Conservation (phyloP, 1,140 invertebrate species). For the Dinoponera quadriceps region DNA sequence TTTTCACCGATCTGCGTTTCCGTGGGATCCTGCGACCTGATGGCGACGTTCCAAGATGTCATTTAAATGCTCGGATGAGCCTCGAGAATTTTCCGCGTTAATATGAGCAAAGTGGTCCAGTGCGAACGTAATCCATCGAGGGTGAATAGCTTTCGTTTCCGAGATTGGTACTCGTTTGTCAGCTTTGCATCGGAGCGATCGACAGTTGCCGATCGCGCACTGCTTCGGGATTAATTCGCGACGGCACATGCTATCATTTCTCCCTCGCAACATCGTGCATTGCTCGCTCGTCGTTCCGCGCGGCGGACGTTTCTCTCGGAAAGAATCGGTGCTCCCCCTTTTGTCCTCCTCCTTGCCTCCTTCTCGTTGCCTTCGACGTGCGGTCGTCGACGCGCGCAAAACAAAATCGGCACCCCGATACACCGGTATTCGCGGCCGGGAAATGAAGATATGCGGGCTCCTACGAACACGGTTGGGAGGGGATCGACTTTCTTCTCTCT, state of each 20-base stretch:
- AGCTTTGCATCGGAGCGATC: background rate
- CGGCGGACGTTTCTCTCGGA: slow-evolving; percentile 24
- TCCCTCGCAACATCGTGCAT: background rate
- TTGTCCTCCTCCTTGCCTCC: slow-evolving; percentile 27
- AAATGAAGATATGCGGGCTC: slow-evolving; percentile 66
- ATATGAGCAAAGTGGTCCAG: no score
- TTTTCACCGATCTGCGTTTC: background rate
- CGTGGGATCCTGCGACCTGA: background rate
- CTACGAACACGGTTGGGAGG: slow-evolving; percentile 62
- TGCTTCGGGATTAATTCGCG: background rate
- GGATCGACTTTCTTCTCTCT: slow-evolving; percentile 58
- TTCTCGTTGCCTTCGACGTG: slow-evolving; percentile 64
- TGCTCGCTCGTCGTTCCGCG: slow-evolving; percentile 27
- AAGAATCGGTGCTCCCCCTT: slow-evolving; percentile 33
- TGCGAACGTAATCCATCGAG: no score
- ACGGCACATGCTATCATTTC: background rate
- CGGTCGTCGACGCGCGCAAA: slow-evolving; percentile 58
- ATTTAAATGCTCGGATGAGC: background rate
- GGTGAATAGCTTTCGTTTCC: no score
- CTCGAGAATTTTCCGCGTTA: background rate
- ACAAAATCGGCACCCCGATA: slow-evolving; percentile 62
- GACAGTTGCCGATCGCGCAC: background rate
- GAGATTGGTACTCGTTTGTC: background rate
- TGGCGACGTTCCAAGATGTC: no score
- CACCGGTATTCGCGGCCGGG: slow-evolving; percentile 60